phyloP scores from a whole-genome alignment of 35 echinoderm and acorn worm genomes.

The Nesometra sesokonis region DNA sequence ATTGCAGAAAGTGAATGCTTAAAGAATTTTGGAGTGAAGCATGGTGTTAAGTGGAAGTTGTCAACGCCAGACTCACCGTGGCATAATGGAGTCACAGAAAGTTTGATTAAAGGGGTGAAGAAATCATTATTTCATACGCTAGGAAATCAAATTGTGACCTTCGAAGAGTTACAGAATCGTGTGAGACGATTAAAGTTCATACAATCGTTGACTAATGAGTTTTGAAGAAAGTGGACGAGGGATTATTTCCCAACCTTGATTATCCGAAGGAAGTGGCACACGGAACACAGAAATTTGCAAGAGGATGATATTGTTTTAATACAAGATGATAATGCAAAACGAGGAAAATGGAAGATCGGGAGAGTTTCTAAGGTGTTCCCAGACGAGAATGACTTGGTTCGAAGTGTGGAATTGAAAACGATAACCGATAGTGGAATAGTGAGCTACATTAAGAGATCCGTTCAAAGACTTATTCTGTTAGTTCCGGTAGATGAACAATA shows the following conservation, averaged over 20 bases:
- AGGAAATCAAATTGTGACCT: neutral
- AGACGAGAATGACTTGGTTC: neutral
- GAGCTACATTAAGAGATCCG: neutral
- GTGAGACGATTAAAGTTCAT: neutral
- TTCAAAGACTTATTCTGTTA: constrained; percentile 8
- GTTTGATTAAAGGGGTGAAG: constrained; percentile 3
- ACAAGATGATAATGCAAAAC: neutral
- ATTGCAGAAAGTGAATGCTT: constrained; percentile 10
- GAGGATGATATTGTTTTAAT: constrained; percentile 9
- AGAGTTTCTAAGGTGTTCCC: neutral
- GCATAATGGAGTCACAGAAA: constrained; percentile 43
- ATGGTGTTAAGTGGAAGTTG: constrained; percentile 33
- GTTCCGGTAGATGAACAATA: constrained; percentile 23
- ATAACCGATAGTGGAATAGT: neutral
- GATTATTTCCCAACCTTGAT: neutral
- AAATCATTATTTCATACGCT: neutral
- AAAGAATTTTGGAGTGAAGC: constrained; percentile 2
- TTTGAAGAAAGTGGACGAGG: neutral
- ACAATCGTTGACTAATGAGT: neutral
- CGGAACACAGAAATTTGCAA: neutral
- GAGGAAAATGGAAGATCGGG: constrained; percentile 12
- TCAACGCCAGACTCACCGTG: constrained; percentile 34
- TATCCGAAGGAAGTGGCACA: neutral
- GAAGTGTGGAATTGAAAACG: neutral
- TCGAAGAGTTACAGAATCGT: neutral